Conservation (phyloP, 1,140 invertebrate species). For the Drosophila repleta region DNA sequence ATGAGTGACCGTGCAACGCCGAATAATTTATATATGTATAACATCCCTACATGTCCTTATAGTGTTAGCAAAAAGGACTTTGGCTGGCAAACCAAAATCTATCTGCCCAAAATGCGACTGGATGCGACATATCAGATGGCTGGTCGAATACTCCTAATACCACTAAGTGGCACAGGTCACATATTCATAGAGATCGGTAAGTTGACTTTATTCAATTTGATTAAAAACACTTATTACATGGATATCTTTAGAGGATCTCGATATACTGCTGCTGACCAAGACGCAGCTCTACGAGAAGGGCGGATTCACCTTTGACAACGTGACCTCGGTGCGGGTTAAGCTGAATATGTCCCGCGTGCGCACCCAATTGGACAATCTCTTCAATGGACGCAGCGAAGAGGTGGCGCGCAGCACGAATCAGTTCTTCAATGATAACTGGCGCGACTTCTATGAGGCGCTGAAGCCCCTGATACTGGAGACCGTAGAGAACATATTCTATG, state of each 20-base stretch:
- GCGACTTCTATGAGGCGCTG: conserved; percentile 87
- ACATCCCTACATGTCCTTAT: conserved; percentile 16
- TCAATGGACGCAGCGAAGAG: conserved; percentile 72
- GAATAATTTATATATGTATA: not conserved
- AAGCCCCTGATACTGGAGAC: conserved; percentile 87
- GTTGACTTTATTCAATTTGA: not conserved
- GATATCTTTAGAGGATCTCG: conserved; percentile 85
- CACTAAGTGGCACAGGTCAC: conserved; percentile 87
- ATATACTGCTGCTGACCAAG: conserved; percentile 87
- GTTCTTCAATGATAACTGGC: conserved; percentile 89
- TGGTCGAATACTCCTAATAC: conserved; percentile 89
- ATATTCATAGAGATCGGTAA: conserved; percentile 89
- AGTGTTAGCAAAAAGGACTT: conserved; percentile 87
- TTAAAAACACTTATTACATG: no score
- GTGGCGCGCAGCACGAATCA: conserved; percentile 87
- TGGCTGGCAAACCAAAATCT: conserved; percentile 87
- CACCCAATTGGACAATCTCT: conserved; percentile 66
- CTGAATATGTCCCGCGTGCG: conserved; percentile 84
- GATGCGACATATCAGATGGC: conserved; percentile 88
- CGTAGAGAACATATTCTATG: conserved; percentile 87
- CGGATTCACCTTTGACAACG: conserved; percentile 87
- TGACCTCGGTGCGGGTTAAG: conserved; percentile 86
- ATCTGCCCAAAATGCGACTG: conserved; percentile 87
- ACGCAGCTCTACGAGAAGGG: conserved; percentile 86
- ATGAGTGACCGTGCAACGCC: not conserved